phyloP scores from a whole-genome alignment of 2,888 invertebrate species.

The Acleris laterana region DNA sequence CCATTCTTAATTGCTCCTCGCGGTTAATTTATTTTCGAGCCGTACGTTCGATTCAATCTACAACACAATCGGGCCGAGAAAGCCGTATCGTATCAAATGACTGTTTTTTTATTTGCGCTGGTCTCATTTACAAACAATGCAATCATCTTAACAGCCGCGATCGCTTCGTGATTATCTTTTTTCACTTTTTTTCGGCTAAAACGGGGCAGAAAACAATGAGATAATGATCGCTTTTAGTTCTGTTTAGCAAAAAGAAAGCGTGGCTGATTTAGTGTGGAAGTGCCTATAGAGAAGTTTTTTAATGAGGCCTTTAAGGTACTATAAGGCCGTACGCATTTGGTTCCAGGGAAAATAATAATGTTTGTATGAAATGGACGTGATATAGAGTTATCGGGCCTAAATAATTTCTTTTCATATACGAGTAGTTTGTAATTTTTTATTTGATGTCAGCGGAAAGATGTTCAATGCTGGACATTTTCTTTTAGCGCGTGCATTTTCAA shows the following conservation, averaged over 20 bases:
- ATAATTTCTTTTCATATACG: no score
- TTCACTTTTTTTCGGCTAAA: slow-evolving; percentile 31
- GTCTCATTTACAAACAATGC: slow-evolving; percentile 38
- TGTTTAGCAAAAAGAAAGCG: slow-evolving; percentile 34
- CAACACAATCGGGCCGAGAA: slow-evolving; percentile 34
- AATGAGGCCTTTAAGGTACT: slow-evolving; percentile 4
- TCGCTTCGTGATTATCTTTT: slow-evolving; percentile 32
- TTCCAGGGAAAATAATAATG: background rate
- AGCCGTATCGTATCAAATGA: slow-evolving; percentile 28
- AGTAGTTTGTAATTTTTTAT: no score
- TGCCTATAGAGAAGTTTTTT: slow-evolving; percentile 17
- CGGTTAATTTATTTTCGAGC: slow-evolving; percentile 29
- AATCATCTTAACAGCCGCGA: slow-evolving; percentile 34
- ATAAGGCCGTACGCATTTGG: background rate
- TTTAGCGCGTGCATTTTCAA: no score
- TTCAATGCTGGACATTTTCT: no score
- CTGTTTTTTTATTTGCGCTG: slow-evolving; percentile 25
- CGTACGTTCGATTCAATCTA: slow-evolving; percentile 32
- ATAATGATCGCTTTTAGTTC: slow-evolving; percentile 35
- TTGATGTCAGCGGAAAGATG: no score
- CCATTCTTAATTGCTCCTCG: slow-evolving; percentile 33
- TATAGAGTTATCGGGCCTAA: no score
- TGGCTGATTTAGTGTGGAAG: slow-evolving; percentile 27
- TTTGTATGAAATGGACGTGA: background rate
- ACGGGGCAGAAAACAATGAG: slow-evolving; percentile 35